Base-by-base conservation (phyloP, 2,888 invertebrate genomes). In the Blastobasis adustella region DNA sequence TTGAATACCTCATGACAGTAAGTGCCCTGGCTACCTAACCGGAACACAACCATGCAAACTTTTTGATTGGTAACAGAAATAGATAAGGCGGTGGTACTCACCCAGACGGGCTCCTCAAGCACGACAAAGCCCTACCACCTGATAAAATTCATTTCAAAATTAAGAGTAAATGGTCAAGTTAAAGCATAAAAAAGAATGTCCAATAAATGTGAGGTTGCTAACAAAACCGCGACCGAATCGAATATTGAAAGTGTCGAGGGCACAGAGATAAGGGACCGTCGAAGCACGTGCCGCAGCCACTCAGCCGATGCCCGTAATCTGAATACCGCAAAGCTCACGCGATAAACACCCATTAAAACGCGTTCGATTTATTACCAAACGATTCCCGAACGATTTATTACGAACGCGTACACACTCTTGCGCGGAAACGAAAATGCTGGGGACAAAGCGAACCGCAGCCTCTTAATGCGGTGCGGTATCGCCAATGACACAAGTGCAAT, bases 301-400 rank as follows among this genome's bases (percentile, higher is more conserved):
- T 87, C 84, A 86, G 80, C 65, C 75, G 71, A 69, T 68, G 65
- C 73, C 68, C 70, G 82, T 82, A 86, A 87, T 87, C 87, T 83
- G 87, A 86, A 88, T 83, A 82, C 86, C 82, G 79, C 82, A 84
- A 84, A 82, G 85, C 86, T 82, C 79, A 85, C 79, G 77, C 62
- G 88, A 87, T 87, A 88, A 87, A 85, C 82, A 76, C 79, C 88
- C 88, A 88, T 88, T 88, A 87, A 88, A 87, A 87, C 82, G 82
- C 81, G 73, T 85, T 87, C 88, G 88, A 88, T 88, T 87, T 88
- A 88, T 88, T 88, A 81, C 83, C 64, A 68, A 82, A 84, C 81
- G 86, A 85, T 86, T 86, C 79, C 77, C 79, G 72, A 76, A 79
- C 80, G 79, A 85, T 79, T 79, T 78, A 80, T 76, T 67, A 65